Conservation (phyloP, 2,113 vertebrate genomes). For the Corythaixoides concolor region DNA sequence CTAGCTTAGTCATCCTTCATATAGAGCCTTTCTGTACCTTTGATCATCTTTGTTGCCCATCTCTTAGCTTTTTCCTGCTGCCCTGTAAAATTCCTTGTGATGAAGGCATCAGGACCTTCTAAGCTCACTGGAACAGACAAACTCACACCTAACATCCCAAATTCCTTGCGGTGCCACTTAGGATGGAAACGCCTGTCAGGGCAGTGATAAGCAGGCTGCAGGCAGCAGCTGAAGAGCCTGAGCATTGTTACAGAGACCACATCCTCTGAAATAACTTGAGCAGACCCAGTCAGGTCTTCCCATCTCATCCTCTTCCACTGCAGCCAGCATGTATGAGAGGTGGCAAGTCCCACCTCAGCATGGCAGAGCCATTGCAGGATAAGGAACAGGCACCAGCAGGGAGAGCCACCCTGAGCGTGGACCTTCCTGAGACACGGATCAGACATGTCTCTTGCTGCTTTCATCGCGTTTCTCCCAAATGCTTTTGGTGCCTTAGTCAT, state of each 20-base stretch:
- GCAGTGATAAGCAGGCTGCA: neutral
- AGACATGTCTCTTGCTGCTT: neutral
- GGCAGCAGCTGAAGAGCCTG: neutral
- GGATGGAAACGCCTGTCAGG: neutral
- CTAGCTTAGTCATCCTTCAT: neutral
- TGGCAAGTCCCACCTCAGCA: neutral
- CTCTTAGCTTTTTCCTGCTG: neutral
- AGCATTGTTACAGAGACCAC: neutral
- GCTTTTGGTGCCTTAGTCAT: neutral
- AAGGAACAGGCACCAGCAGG: neutral
- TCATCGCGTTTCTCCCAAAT: accelerated
- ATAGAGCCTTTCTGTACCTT: neutral
- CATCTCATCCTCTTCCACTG: neutral
- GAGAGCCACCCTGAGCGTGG: neutral
- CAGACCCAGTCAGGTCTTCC: neutral
- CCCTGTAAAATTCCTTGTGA: neutral
- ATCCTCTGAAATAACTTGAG: neutral
- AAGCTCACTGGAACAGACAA: neutral
- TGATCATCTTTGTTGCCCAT: neutral
- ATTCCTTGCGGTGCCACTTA: neutral
- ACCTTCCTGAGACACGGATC: neutral
- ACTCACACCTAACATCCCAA: neutral
- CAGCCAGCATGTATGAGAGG: neutral
- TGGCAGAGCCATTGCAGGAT: neutral
- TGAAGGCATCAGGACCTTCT: neutral